Conservation (phyloP, 2,888 invertebrate species). For the Crematogaster levior region DNA sequence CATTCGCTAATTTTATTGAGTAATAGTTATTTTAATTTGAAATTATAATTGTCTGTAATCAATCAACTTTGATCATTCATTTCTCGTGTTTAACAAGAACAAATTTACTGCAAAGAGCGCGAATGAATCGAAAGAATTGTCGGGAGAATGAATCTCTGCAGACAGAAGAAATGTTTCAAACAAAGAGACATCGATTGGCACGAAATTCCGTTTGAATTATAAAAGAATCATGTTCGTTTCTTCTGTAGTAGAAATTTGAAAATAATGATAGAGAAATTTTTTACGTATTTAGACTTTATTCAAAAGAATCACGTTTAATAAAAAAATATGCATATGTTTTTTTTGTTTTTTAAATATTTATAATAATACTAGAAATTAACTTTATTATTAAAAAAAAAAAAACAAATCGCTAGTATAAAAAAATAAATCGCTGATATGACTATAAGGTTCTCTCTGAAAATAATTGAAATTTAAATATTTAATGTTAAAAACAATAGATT, state of each 20-base stretch:
- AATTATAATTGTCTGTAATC: conserved; percentile 22
- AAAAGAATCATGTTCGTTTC: neutral
- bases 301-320: neutral
- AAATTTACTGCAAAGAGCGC: conserved; percentile 19
- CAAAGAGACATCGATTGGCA: conserved; percentile 13
- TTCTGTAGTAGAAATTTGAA: neutral
- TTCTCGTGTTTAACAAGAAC: conserved; percentile 32
- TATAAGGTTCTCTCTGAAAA: too few relatives aligned
- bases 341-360: neutral
- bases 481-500: neutral
- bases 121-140: neutral
- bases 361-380: neutral
- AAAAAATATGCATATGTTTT: neutral
- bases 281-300: neutral
- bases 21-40: neutral
- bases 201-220: neutral
- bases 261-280: neutral
- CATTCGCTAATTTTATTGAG: conserved; percentile 4
- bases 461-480: neutral
- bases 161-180: conserved; percentile 3
- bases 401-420: neutral
- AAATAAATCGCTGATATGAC: neutral
- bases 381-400: neutral
- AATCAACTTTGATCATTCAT: conserved; percentile 20
- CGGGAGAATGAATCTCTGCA: neutral